phyloP scores from a whole-genome alignment of 2,888 invertebrate species.

The Nebria salina region DNA sequence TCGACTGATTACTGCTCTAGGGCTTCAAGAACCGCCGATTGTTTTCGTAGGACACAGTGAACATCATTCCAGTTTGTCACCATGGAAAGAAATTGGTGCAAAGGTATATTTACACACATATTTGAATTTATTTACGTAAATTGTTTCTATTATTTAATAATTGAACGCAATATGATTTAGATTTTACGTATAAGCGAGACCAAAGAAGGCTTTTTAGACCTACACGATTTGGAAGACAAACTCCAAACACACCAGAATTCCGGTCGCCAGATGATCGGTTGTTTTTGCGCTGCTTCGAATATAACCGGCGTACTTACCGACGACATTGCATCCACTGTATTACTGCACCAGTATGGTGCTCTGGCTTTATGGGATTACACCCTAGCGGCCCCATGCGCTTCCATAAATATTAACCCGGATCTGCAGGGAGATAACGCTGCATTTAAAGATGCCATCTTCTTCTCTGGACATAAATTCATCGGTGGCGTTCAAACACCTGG shows the following conservation, averaged over 20 bases:
- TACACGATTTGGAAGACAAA: conserved; percentile 77
- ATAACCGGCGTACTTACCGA: conserved; percentile 89
- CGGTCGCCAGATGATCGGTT: conserved; percentile 80
- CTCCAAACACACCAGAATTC: conserved; percentile 71
- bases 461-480: conserved; percentile 90
- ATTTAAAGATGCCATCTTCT: conserved; percentile 88
- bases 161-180: conserved; percentile 62
- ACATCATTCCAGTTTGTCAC: conserved; percentile 79
- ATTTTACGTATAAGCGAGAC: conserved; percentile 83
- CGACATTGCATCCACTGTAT: conserved; percentile 81
- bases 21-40: conserved; percentile 70
- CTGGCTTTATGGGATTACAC: conserved; percentile 92
- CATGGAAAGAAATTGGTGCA: conserved; percentile 84
- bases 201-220: conserved; percentile 80
- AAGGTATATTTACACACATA: conserved; percentile 67
- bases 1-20: conserved; percentile 77
- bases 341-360: conserved; percentile 85
- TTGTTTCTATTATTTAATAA: not conserved
- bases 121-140: not conserved
- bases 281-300: conserved; percentile 87
- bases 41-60: conserved; percentile 85
- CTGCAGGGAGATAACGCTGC: conserved; percentile 73
- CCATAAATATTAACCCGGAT: conserved; percentile 86
- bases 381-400: conserved; percentile 80
- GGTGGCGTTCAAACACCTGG: conserved; percentile 90